phyloP scores from a whole-genome alignment of 2,797 vertebrate genomes.

The Hemibagrus guttatus region DNA sequence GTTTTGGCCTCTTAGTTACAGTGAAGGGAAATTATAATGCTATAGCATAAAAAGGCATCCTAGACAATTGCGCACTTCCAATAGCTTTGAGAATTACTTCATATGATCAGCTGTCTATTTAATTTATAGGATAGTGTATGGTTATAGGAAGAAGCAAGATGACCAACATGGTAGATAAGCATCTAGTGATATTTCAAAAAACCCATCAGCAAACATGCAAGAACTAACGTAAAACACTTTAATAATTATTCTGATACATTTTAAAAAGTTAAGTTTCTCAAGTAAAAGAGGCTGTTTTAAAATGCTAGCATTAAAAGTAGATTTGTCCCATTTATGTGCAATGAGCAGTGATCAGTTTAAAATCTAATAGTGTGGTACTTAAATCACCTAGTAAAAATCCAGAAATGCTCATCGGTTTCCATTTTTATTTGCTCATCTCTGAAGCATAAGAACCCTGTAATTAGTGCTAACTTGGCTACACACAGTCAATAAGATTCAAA shows the following conservation, averaged over 20 bases:
- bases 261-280: too few relatives aligned
- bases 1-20: not conserved
- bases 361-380: not conserved
- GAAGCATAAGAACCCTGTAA: conserved; percentile 2
- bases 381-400: not conserved
- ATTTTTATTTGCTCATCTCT: conserved; percentile 14
- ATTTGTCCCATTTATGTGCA: not conserved
- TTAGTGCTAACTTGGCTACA: conserved; percentile 16
- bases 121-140: not conserved
- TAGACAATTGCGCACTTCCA: not conserved
- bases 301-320: not conserved
- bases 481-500: not conserved
- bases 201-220: not conserved
- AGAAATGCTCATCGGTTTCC: not conserved
- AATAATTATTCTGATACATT: not conserved
- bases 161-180: not conserved
- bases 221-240: not conserved
- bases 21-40: not conserved
- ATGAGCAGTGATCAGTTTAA: not conserved
- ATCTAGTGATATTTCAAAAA: not conserved
- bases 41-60: not conserved
- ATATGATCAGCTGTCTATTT: not conserved
- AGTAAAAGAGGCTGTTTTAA: not conserved
- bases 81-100: not conserved
- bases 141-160: not conserved